These are phyloP conservation scores for Allacma fusca DNA, from an alignment of 2,888 invertebrate species.

Conservation along the genomic window DNA sequence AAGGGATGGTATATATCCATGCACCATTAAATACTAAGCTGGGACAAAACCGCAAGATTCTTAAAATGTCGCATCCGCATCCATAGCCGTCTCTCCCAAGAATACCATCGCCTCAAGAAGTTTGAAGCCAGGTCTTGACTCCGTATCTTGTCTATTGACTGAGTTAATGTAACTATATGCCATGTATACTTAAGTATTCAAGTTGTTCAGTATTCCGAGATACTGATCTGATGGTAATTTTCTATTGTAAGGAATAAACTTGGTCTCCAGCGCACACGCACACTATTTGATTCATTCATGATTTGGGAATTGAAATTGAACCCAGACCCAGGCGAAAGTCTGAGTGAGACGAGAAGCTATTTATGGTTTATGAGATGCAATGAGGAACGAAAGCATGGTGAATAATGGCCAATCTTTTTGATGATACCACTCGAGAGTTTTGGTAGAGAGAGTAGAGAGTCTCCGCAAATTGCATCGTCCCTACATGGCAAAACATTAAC, in stretches of 20 bases:
- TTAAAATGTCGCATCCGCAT: too few species aligned
- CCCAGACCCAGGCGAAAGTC: neutral
- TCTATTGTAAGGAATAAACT: neutral
- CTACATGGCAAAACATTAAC: neutral
- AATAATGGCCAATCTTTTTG: constrained; percentile 36
- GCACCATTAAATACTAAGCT: too few species aligned
- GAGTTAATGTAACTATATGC: too few species aligned
- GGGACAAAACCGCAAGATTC: too few species aligned
- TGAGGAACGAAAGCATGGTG: constrained; percentile 27
- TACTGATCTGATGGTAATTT: neutral
- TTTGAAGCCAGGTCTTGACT: too few species aligned
- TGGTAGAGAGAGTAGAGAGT: neutral
- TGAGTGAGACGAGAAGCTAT: constrained; percentile 17
- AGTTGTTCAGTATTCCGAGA: too few species aligned
- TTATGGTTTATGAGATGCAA: constrained; percentile 40
- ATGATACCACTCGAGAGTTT: constrained; percentile 23
- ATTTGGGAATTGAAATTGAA: constrained; percentile 12
- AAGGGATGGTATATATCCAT: too few species aligned
- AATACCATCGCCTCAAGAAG: too few species aligned
- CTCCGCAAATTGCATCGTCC: neutral
- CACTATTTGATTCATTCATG: constrained; percentile 6
- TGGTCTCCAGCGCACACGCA: neutral
- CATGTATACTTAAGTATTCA: too few species aligned
- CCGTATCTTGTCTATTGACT: too few species aligned
- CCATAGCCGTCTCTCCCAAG: too few species aligned